Conservation (phyloP, 2,797 vertebrate genomes). For the Emys orbicularis region DNA sequence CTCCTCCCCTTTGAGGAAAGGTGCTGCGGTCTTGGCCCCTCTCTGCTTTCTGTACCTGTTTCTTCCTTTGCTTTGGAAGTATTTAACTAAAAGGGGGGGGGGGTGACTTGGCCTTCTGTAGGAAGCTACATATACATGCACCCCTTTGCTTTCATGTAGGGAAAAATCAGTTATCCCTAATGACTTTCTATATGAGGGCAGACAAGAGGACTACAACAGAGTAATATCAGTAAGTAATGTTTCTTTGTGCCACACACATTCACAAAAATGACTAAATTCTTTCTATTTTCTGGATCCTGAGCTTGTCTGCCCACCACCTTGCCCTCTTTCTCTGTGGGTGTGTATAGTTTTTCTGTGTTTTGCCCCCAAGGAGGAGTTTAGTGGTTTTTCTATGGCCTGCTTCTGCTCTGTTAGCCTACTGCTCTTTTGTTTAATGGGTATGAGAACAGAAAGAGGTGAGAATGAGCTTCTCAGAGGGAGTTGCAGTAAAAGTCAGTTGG, state of each 20-base stretch:
- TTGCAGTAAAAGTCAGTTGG: neutral
- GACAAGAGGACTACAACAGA: neutral
- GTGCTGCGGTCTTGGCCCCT: too few relatives aligned
- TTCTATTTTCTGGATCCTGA: neutral
- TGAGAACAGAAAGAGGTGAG: neutral
- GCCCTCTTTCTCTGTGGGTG: too few relatives aligned
- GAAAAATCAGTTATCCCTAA: too few relatives aligned
- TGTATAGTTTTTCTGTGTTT: neutral
- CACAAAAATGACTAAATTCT: neutral
- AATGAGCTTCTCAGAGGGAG: neutral
- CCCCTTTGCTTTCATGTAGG: too few relatives aligned
- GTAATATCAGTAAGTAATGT: neutral
- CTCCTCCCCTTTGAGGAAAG: neutral
- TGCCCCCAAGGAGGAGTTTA: neutral
- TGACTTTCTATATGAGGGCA: neutral
- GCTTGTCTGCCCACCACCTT: neutral
- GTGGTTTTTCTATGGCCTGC: too few relatives aligned
- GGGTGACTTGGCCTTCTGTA: too few relatives aligned
- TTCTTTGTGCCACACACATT: neutral
- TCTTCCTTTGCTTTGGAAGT: too few relatives aligned
- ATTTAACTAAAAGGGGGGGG: too few relatives aligned
- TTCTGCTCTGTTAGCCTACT: neutral
- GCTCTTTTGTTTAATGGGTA: neutral
- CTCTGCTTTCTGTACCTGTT: too few relatives aligned
- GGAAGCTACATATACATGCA: too few relatives aligned